phyloP scores from a whole-genome alignment of 1,140 invertebrate genomes.

The Colletes gigas region DNA sequence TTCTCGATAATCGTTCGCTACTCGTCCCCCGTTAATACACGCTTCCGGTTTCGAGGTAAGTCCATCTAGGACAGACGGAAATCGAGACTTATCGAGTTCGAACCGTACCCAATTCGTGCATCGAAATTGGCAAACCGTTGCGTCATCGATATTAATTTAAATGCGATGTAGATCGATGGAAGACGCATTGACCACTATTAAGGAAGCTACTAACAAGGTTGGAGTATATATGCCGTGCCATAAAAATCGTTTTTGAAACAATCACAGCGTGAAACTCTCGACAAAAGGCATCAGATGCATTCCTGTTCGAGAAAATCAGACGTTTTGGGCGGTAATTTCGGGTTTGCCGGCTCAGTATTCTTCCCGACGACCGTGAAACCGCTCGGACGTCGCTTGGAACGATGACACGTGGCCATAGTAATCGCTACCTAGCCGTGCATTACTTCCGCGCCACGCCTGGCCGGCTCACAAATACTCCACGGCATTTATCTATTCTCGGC shows the following conservation, averaged over 20 bases:
- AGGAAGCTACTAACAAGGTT: too few relatives aligned
- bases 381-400: slow-evolving; percentile 61
- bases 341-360: not conserved
- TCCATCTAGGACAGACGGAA: slow-evolving; percentile 27
- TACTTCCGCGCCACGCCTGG: slow-evolving; percentile 62
- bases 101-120: not conserved
- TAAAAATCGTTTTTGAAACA: too few relatives aligned
- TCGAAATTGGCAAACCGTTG: too few relatives aligned
- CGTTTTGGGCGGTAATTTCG: slow-evolving; percentile 4
- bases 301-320: not conserved
- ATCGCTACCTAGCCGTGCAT: slow-evolving; percentile 67
- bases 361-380: slow-evolving; percentile 38
- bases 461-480: slow-evolving; percentile 33
- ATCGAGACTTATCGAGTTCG: slow-evolving; percentile 14
- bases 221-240: too few relatives aligned
- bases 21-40: slow-evolving; percentile 49
- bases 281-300: not conserved
- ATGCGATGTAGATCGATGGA: too few relatives aligned
- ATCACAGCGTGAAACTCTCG: too few relatives aligned
- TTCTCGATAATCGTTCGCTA: slow-evolving; percentile 64
- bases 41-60: slow-evolving; percentile 59
- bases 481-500: slow-evolving; percentile 60
- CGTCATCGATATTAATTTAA: too few relatives aligned
- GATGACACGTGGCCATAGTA: slow-evolving; percentile 70
- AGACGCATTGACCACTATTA: too few relatives aligned